Evolutionary conservation across 2,113 vertebrate genomes (phyloP).

Genomic region (Python bivittatus): DNA sequence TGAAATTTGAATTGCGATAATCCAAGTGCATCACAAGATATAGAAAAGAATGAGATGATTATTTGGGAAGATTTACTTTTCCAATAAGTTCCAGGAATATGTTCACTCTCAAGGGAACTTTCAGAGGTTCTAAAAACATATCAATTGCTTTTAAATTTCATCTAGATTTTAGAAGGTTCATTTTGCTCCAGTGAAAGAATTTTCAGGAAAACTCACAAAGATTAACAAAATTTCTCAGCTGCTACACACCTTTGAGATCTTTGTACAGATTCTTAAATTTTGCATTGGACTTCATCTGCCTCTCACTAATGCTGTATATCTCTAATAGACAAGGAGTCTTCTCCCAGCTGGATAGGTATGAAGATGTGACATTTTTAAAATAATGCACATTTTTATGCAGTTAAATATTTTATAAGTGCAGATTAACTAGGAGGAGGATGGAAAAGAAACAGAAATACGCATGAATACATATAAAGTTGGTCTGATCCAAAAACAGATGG

Average conservation of each 20-base stretch:
- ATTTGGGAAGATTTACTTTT: not conserved
- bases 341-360: not conserved
- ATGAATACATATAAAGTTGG: not conserved
- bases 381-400: not conserved
- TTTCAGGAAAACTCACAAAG: not conserved
- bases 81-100: not conserved
- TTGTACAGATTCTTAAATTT: not conserved
- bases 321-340: not conserved
- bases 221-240: not conserved
- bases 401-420: not conserved
- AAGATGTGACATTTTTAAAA: not conserved
- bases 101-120: not conserved
- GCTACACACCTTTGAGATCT: too few relatives aligned
- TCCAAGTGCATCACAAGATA: not conserved
- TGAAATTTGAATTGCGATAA: not conserved
- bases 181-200: not conserved
- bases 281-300: too few relatives aligned
- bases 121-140: not conserved
- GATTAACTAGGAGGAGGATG: not conserved
- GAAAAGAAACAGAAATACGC: not conserved
- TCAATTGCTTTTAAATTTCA: not conserved
- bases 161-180: not conserved
- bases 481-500: not conserved
- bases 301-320: not conserved
- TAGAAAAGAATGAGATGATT: not conserved